Base-by-base conservation (phyloP, 2,888 invertebrate species). In the Ceraclea dissimilis region DNA sequence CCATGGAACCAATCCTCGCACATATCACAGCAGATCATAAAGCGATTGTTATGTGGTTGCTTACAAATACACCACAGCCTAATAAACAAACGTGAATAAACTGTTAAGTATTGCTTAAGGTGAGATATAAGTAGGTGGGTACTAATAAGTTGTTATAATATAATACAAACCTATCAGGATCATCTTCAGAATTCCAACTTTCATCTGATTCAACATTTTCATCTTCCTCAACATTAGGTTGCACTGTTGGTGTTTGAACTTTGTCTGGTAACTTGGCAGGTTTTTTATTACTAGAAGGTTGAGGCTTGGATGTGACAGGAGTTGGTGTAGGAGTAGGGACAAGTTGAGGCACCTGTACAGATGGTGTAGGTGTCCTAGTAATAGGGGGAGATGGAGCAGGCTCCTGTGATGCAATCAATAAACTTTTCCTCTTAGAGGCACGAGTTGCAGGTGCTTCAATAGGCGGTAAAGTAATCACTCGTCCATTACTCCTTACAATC, bases 1-100 rank as follows among this genome's bases (percentile, higher is more conserved):
- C 96, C 96, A 69, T 97, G 96, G 70, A 93, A 97, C 96, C 96
- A 97, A 69, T 96, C 94, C 69, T 93, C 91, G 70, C 96, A 97
- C 13, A 84, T 82, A 71, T 97, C 96, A 71, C 97, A 97, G 70
- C 93, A 93, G 66, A 96, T 96, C 96, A 97, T 97, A 69, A 97
- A 96, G 53, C 94, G 79, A 71, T 95, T 93, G 67, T 94, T 93
- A 70, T 95, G 94, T 0, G 96, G 96, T 68, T 93, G 91, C 65
- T 88, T 87, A 69, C 96, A 96, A 68, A 96, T 90, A 71, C 96
- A 96, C 94, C 96, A 96, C 52, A 95, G 75, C 68, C 91, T 82
- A 63, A 18, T 13, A 16, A 39, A n/a, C n/a, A n/a, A n/a, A n/a
- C n/a, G n/a, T n/a, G n/a, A n/a, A 33, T n/a, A n/a, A n/a, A n/a